Evolutionary conservation across 2,888 invertebrate genomes (phyloP).

Genomic region (Cheiracanthium punctorium): DNA sequence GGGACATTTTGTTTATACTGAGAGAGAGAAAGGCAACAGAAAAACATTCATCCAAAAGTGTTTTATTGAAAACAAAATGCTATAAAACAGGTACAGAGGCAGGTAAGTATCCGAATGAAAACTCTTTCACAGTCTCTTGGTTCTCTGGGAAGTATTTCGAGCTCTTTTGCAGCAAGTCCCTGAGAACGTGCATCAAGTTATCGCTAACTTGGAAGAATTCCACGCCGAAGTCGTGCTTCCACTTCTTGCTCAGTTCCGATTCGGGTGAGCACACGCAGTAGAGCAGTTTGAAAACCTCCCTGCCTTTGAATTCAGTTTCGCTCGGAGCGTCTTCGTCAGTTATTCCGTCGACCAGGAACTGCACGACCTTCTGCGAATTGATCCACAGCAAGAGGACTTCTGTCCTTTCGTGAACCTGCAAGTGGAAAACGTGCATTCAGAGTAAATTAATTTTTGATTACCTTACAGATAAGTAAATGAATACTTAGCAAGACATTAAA

Average conservation of each 20-base stretch:
- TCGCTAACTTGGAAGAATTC: not conserved
- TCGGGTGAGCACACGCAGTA: not conserved
- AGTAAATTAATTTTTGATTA: no score
- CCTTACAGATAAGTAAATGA: no score
- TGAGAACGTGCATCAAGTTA: not conserved
- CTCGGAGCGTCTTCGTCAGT: not conserved
- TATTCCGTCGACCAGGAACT: not conserved
- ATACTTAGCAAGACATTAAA: no score
- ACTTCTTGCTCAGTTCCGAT: not conserved
- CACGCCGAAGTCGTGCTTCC: conserved; percentile 9
- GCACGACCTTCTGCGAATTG: not conserved
- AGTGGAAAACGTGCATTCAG: no score
- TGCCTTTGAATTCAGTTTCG: not conserved
- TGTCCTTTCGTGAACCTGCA: not conserved
- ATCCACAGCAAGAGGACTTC: not conserved
- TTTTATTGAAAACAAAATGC: no score
- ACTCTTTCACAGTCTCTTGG: not conserved
- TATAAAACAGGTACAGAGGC: not conserved
- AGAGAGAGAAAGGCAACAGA: no score
- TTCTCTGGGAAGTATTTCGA: not conserved
- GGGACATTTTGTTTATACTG: no score
- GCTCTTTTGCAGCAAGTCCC: not conserved
- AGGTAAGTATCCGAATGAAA: conserved; percentile 12
- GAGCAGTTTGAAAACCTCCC: not conserved
- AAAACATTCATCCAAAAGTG: no score